phyloP scores from a whole-genome alignment of 2,113 vertebrate species.

The Verasper variegatus region DNA sequence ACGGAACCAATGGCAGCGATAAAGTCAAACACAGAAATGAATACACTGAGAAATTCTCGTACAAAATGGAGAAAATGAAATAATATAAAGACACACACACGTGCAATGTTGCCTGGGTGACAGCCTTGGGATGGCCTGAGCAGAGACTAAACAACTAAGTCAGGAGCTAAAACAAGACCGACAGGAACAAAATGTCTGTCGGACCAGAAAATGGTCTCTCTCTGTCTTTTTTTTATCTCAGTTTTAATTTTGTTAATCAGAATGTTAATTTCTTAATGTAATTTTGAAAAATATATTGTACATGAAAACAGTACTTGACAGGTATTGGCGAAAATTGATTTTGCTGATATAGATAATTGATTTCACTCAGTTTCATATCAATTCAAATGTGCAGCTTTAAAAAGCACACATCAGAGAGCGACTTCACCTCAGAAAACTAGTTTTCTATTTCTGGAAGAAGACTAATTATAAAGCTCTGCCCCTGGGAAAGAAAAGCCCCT shows the following conservation, averaged over 20 bases:
- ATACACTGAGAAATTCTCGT: slow-evolving; percentile 45
- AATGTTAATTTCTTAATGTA: background rate
- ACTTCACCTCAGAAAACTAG: slow-evolving; percentile 76
- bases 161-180: slow-evolving; percentile 54
- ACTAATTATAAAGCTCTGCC: slow-evolving; percentile 79
- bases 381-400: slow-evolving; percentile 45
- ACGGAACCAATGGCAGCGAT: slow-evolving; percentile 38
- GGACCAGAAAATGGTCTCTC: background rate
- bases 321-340: slow-evolving; percentile 16
- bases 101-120: slow-evolving; percentile 52
- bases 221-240: background rate
- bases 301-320: slow-evolving; percentile 14
- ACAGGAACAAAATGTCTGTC: slow-evolving; percentile 30
- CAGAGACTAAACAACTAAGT: slow-evolving; percentile 66
- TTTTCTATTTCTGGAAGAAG: slow-evolving; percentile 79
- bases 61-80: slow-evolving; percentile 39
- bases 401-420: slow-evolving; percentile 47
- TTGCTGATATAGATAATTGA: slow-evolving; percentile 15
- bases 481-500: slow-evolving; percentile 72
- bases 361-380: slow-evolving; percentile 41
- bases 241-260: background rate
- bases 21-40: slow-evolving; percentile 48
- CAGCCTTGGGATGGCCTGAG: slow-evolving; percentile 64
- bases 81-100: slow-evolving; percentile 34
- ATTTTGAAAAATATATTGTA: background rate